Evolutionary conservation across 2,888 invertebrate genomes (phyloP), one percentile per base, ranked within the genome.

Genomic region (Drosophila mimetica): DNA sequence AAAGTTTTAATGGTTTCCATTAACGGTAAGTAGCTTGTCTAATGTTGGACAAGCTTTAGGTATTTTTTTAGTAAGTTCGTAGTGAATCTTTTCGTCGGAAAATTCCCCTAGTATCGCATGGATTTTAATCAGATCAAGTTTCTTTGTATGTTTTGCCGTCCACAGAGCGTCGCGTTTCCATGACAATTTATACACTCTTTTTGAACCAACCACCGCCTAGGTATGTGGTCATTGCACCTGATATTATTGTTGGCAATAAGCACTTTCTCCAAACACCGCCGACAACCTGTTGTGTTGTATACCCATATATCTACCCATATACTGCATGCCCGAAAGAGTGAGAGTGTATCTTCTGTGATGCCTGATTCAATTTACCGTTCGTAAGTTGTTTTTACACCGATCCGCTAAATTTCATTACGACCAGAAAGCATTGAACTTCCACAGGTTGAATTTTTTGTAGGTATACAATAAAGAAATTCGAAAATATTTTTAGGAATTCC

Each of bases 161-260:
- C 8, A 36, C 18, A 36, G 36, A 55, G 55, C 34, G 16, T 37
- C 44, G 58, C 46, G 60, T 61, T 61, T 39, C 46, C 60, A 58
- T 61, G 60, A 46, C 58, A 61, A 39, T 58, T 46, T 57, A 39
- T 22, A 52, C 37, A 46, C 16, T 46, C 46, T 59, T 44, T 32
- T 59, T 20, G 5, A 58, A 58, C 36, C 44, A 36, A 60, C 60
- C 60, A 58, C 61, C 50, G 63, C n/a, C 42, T 37, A 39, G 14
- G 13, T 57, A 66, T 67, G 67, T 67, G 67, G 67, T 69, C 67
- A 69, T 67, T 69, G 67, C 67, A 69, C 67, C 67, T 66, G 67
- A 66, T 65, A 34, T 41, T 57, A 67, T 67, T 57, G 67, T 58
- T 58, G 57, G 58, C 67, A 39, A 22, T 51, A 69, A 58, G 60